Evolutionary conservation across 2,113 vertebrate species (phyloP), one percentile per base, ranked within the genome.

Genomic region (Romanogobio albipinnatus): DNA sequence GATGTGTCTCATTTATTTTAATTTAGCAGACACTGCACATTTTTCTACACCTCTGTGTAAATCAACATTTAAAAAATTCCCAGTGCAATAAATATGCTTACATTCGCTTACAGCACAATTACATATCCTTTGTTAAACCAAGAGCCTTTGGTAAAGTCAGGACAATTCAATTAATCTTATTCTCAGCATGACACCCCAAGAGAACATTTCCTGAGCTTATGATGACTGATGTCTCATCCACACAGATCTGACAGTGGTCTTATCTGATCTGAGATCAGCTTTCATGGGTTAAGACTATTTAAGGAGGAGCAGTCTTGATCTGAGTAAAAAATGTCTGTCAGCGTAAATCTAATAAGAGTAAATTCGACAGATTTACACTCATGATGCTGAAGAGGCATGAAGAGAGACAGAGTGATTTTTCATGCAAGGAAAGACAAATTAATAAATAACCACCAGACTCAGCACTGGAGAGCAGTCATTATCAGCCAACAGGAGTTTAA

Each of bases 401-500:
- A 76, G 73, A 53, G 3, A 10, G 73, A 77, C 75, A 39, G 76
- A 36, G 17, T 77, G 76, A 59, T 77, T 77, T 13, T 59, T 77
- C 53, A 77, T 5, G 26, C 75, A 77, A 56, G 17, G 75, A 77
- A 58, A 77, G 51, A 39, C 73, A 53, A 59, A 77, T 77, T 13
- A 77, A 77, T 77, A 39, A 77, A 77, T 56, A 56, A 77, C 17
- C 76, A 58, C 53, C 75, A 58, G 51, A 77, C 51, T 77, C 76
- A 59, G 76, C 76, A 22, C 75, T 75, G 73, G 47, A 76, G 45
- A 76, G 26, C 47, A 76, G 74, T 15, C 24, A 29, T 49, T 56
- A 58, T 76, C 51, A 77, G 15, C 51, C 76, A 77, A 22, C 76
- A 56, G 53, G 53, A 77, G 8, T 39, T 77, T 58, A 59, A 77